Evolutionary conservation across 2,113 vertebrate species (phyloP), one percentile per base, ranked within the genome.

Genomic region (Platysteira castanea): DNA sequence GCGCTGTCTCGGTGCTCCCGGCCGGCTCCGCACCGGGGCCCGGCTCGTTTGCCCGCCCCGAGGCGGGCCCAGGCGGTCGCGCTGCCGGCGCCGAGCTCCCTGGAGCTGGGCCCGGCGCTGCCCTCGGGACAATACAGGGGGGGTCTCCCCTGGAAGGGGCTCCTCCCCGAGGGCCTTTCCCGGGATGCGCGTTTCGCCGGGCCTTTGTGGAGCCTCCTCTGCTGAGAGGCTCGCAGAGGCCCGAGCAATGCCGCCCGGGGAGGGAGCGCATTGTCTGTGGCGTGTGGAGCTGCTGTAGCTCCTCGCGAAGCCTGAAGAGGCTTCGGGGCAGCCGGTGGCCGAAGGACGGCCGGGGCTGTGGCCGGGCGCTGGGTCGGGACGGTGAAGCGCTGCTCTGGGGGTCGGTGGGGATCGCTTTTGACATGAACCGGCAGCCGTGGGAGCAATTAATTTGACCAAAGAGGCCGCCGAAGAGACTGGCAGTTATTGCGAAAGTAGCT

Each of bases 401-500:
- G 42, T 46, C 46, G 39, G 39, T 15, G 68, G 39, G 6, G 13
- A 33, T 33, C 15, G 20, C 22, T 33, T 54, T 20, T 28, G 5
- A 10, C 69, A 2, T 2, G 74, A 61, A 54, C 49, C 22, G 41
- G 53, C 64, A 23, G 57, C 46, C 8, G 23, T 6, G 50, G 60
- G 60, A 90, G 35, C 35, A 10, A 65, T 84, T 77, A 52, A 57
- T 5, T 41, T 39, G 76, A 24, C 33, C 59, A 11, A 30, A 37
- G 31, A 50, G 85, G n/a, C 41, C 6, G 82, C 82, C 57, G 70
- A 46, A 14, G 56, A 86, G 90, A 11, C 89, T 12, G 82, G 95
- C 92, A 46, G 95, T 60, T 90, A 86, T 97, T 97, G 93, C 90
- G 76, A 96, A 96, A 97, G 92, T 4, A 16, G 64, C 71, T 70